Evolutionary conservation across 2,113 vertebrate species (phyloP).

Genomic region (Cryptoleucopteryx plumbea): DNA sequence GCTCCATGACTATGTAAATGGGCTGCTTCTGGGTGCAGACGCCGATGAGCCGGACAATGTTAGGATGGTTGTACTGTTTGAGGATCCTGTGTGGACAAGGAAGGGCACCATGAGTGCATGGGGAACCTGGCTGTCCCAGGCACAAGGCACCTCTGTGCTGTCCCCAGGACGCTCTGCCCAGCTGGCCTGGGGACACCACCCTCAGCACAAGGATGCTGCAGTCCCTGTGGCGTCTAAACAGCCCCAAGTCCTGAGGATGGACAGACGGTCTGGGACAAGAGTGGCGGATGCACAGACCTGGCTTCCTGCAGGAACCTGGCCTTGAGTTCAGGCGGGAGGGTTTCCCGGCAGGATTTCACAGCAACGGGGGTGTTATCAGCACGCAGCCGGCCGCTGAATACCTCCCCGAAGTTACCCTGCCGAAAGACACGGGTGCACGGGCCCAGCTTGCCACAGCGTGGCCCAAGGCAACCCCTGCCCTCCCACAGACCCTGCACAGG

Average conservation of each 20-base stretch:
- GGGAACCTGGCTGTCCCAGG: accelerated
- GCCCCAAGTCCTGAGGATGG: background rate
- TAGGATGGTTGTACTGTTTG: conserved; percentile 94
- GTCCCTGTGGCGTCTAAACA: background rate
- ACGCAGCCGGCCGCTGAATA: conserved; percentile 86
- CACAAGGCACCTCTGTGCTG: accelerated
- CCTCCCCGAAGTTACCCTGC: conserved; percentile 97
- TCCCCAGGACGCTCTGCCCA: background rate
- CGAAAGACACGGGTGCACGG: accelerated
- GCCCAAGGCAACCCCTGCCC: background rate
- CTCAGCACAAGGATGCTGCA: background rate
- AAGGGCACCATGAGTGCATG: accelerated
- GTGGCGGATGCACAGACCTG: conserved; percentile 56
- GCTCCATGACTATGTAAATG: conserved; percentile 97
- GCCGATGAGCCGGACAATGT: conserved; percentile 92
- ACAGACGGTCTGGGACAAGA: background rate
- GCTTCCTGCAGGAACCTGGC: conserved; percentile 96
- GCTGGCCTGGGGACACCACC: accelerated
- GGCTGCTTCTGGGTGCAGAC: conserved; percentile 97
- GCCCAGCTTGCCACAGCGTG: accelerated
- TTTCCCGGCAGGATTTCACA: conserved; percentile 94
- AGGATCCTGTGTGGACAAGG: conserved; percentile 81
- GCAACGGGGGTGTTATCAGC: conserved; percentile 87
- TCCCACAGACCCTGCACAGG: accelerated
- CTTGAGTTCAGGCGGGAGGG: conserved; percentile 86